phyloP scores from a whole-genome alignment of 2,113 vertebrate genomes.

The Heptranchias perlo region DNA sequence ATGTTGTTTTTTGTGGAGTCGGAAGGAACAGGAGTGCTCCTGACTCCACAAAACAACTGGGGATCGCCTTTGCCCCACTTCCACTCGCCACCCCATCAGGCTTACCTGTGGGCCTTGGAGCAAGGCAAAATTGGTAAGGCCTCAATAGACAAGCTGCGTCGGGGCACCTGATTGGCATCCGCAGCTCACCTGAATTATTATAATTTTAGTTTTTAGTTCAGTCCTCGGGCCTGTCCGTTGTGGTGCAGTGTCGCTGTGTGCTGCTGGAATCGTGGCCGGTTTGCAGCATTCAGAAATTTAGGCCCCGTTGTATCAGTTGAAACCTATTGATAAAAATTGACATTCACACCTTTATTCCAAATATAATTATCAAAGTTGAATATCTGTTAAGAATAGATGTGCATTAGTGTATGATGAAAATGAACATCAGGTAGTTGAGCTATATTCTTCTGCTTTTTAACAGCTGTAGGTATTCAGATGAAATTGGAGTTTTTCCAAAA shows the following conservation, averaged over 20 bases:
- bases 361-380: neutral
- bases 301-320: neutral
- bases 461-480: conserved; percentile 98
- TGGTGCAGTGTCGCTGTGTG: neutral
- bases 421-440: neutral
- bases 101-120: neutral
- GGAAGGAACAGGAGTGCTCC: neutral
- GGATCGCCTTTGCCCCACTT: neutral
- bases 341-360: neutral
- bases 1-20: neutral
- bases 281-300: neutral
- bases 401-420: neutral
- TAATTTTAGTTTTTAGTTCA: neutral
- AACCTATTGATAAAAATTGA: neutral
- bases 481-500: conserved; percentile 97
- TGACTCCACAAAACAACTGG: neutral
- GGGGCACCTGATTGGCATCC: neutral
- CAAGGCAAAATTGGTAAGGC: neutral
- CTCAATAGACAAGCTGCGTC: neutral
- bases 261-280: neutral
- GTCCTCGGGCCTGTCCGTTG: neutral
- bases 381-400: too few species aligned
- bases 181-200: neutral
- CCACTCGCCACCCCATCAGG: neutral
- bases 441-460: conserved; percentile 52